Conservation (phyloP, 2,797 vertebrate species). For the Staurois parvus region DNA sequence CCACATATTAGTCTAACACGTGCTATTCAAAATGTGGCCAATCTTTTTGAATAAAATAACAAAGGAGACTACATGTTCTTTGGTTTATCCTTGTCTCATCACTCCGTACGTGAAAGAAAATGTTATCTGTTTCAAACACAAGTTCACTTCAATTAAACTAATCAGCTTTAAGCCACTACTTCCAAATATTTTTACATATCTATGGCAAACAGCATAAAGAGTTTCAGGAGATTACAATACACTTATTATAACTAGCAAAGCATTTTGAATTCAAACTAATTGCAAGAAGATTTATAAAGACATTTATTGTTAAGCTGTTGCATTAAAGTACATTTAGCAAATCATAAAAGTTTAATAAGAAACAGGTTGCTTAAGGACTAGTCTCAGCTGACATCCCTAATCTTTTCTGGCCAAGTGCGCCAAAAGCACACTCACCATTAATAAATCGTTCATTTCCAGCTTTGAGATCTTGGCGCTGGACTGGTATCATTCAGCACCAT, state of each 20-base stretch:
- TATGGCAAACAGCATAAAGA: slow-evolving; percentile 65
- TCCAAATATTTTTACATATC: slow-evolving; percentile 69
- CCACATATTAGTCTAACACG: slow-evolving; percentile 27
- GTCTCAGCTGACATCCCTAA: slow-evolving; percentile 17
- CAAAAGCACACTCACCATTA: neutral
- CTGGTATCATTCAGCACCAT: no score
- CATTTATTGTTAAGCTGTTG: slow-evolving; percentile 53
- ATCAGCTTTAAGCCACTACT: slow-evolving; percentile 67
- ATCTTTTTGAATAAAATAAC: slow-evolving; percentile 40
- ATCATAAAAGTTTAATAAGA: slow-evolving; percentile 45
- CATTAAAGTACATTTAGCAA: slow-evolving; percentile 31
- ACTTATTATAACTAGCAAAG: slow-evolving; percentile 63
- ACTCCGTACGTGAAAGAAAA: slow-evolving; percentile 71
- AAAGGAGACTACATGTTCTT: slow-evolving; percentile 23
- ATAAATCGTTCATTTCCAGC: no score
- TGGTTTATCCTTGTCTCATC: slow-evolving; percentile 50
- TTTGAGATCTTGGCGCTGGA: no score
- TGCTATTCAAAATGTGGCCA: slow-evolving; percentile 32
- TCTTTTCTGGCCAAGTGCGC: neutral
- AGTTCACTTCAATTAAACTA: slow-evolving; percentile 74
- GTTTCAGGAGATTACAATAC: slow-evolving; percentile 62
- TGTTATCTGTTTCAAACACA: slow-evolving; percentile 74
- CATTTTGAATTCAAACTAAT: slow-evolving; percentile 65
- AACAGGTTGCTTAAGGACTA: neutral
- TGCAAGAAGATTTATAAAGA: slow-evolving; percentile 46